A percentile compares a stretch with the other conserved stretches of the same genome.
phyloP scores from a whole-genome alignment of 1,140 invertebrate genomes.

The Aculops lycopersici region DNA sequence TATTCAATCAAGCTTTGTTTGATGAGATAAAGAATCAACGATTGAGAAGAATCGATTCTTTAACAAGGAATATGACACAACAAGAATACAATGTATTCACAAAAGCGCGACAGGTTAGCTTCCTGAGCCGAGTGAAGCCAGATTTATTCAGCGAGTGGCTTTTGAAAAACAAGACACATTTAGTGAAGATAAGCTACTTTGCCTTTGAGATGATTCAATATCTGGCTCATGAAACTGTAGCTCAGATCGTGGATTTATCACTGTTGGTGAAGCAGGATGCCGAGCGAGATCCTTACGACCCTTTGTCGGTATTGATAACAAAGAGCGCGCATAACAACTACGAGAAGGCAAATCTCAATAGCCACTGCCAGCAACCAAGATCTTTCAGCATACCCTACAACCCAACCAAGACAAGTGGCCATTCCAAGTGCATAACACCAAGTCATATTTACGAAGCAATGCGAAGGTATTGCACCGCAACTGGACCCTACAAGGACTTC shows the following conservation, averaged over 20 bases:
- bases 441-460: constrained; percentile 24
- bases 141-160: constrained; percentile 25
- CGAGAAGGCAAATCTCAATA: neutral
- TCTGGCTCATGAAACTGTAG: constrained; percentile 29
- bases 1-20: constrained; percentile 13
- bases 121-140: constrained; percentile 18
- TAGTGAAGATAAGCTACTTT: constrained; percentile 18
- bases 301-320: constrained; percentile 13
- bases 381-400: constrained; percentile 10
- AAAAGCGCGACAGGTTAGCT: constrained; percentile 21
- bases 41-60: constrained; percentile 14
- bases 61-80: constrained; percentile 13
- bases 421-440: constrained; percentile 18
- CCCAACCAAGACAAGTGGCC: constrained; percentile 10
- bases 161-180: constrained; percentile 11
- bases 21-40: constrained; percentile 16
- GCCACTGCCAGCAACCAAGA: neutral
- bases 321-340: constrained; percentile 11
- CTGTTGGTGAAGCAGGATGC: constrained; percentile 26
- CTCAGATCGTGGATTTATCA: constrained; percentile 23
- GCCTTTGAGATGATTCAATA: constrained; percentile 25
- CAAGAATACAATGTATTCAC: constrained; percentile 15
- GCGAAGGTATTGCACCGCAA: constrained; percentile 16
- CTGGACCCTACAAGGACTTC: too few relatives aligned
- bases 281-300: constrained; percentile 19